Evolutionary conservation across 2,113 vertebrate species (phyloP), one percentile per base, ranked within the genome.

Genomic region (Paratilapia polleni): DNA sequence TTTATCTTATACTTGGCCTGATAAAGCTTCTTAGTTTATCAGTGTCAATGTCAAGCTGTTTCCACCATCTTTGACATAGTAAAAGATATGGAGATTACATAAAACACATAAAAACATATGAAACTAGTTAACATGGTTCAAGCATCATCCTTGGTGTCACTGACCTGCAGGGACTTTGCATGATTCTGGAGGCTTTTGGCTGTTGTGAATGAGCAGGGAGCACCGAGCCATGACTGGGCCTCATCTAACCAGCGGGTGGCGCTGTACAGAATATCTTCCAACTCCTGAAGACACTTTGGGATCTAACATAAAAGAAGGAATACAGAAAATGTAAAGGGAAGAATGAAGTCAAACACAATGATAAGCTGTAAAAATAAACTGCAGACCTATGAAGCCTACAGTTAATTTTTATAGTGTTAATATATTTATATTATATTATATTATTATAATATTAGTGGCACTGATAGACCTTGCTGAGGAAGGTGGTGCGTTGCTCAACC

Each of bases 381-480:
- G 56, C 15, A 57, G 28, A 15, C 2, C 22, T 10, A 43, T 10
- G 77, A 49, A 68, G 64, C 38, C 14, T 47, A 47, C 38, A 68
- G 43, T 47, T 47, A 15, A 68, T 68, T 68, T 47, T 6, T 17
- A 68, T 38, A 38, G 5, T 6, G 52, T 19, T 31, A 31, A 73
- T 73, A 52, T 73, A 54, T 54, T 34, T 73, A 73, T 31, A 34
- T 54, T n/a, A 26, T n/a, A n/a, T n/a, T n/a, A n/a, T n/a, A n/a
- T n/a, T 31, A 34, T 54, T n/a, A 26, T 28, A n/a, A 73, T 34
- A 54, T 47, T 20, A n/a, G 68, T 13, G 2, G 26, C 68, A 54
- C 47, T 34, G 54, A 52, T 6, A 52, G 41, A 99, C 98, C 97
- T 96, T 97, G 94, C 97, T 97, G 87, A 99, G 94, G 81, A 98